Evolutionary conservation across 2,797 vertebrate genomes (phyloP), one percentile per base, ranked within the genome.

Genomic region (Leucoraja ocellata): DNA sequence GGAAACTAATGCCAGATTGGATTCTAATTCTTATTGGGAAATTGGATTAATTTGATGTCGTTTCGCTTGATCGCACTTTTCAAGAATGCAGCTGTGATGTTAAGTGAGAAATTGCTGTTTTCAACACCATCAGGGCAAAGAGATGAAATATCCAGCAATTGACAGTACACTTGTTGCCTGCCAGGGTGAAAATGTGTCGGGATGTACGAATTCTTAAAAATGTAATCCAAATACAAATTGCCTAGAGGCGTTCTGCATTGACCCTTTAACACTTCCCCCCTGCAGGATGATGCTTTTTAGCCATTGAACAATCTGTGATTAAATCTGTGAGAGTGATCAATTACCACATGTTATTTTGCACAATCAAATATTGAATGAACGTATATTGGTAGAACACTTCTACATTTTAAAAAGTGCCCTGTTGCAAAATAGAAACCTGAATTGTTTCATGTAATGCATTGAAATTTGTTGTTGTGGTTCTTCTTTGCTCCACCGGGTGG

Each of bases 121-220:
- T 71, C 68, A 71, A 2, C 18, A 46, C 79, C 61, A 25, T 25
- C 23, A 4, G 54, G 10, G 21, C n/a, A 58, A 86, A n/a, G 28
- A 63, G 61, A 86, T 61, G 25, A 13, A 32, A 13, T 28, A 86
- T 63, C 58, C 25, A 6, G 54, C 83, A 28, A 86, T 14, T n/a
- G n/a, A 86, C 14, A 3, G 1, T 84, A 54, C 28, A 5, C 18
- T 21, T 28, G n/a, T 5, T 61, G 1, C 13, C n/a, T 28, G 54
- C 54, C 83, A n/a, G 16, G 11, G 9, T n/a, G 58, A 86, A 86
- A 86, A 86, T 86, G 13, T n/a, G 58, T 32, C 16, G 25, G n/a
- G 10, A 86, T 61, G 77, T 86, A 86, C n/a, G n/a, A 63, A 86
- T 61, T n/a, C 58, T 86, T 86, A 28, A 86, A 86, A n/a, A 63